Percentiles rank a stretch among this genome's conserved stretches.
These are phyloP conservation scores for Synchiropus splendidus DNA, from an alignment of 2,113 vertebrate species.

Conservation along the genomic window DNA sequence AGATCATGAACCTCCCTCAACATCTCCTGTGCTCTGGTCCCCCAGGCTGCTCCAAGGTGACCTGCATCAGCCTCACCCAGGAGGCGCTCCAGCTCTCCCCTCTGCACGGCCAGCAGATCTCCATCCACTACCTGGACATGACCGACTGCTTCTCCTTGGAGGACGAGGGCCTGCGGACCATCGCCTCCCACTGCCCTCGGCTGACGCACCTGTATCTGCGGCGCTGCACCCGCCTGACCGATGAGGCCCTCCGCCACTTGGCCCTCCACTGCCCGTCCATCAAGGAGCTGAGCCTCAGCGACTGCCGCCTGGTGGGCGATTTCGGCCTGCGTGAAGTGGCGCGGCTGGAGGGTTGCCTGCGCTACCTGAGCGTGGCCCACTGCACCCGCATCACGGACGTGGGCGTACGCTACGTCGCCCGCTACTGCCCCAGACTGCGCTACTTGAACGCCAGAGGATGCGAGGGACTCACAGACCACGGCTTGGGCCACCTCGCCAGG, in stretches of 20 bases:
- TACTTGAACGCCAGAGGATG: conserved; percentile 96
- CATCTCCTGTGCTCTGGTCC: not conserved
- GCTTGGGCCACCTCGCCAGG: conserved; percentile 86
- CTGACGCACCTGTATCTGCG: conserved; percentile 95
- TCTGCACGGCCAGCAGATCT: conserved; percentile 90
- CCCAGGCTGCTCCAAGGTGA: conserved; percentile 94
- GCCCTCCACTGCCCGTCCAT: conserved; percentile 85
- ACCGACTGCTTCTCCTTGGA: conserved; percentile 93
- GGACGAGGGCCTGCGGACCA: conserved; percentile 90
- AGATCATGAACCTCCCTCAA: not conserved
- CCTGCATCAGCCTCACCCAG: conserved; percentile 89
- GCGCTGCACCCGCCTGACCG: conserved; percentile 86
- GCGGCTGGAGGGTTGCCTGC: conserved; percentile 86
- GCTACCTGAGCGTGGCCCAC: conserved; percentile 95
- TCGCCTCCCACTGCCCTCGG: conserved; percentile 92
- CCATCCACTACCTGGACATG: conserved; percentile 95
- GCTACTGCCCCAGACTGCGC: conserved; percentile 92
- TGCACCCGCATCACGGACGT: conserved; percentile 93
- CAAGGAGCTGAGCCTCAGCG: conserved; percentile 89
- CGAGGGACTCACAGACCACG: conserved; percentile 95
- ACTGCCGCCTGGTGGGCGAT: conserved; percentile 90
- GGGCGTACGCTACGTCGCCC: conserved; percentile 90
- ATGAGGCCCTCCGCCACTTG: conserved; percentile 92
- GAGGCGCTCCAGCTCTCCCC: conserved; percentile 88
- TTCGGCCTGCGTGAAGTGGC: conserved; percentile 92